Conservation (phyloP, 2,113 vertebrate species). For the Asarcornis scutulata region DNA sequence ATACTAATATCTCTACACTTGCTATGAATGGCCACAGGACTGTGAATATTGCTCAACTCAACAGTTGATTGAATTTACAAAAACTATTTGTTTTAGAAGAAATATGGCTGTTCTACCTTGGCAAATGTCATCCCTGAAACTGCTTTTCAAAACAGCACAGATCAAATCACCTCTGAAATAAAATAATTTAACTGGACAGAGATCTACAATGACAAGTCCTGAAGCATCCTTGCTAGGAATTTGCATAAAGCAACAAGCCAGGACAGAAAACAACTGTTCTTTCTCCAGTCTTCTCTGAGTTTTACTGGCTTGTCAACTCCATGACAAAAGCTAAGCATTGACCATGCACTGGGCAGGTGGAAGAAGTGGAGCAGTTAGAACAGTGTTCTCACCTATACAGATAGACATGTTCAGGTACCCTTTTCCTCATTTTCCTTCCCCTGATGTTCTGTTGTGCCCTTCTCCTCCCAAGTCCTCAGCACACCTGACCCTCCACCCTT, state of each 20-base stretch:
- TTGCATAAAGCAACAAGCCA: not conserved
- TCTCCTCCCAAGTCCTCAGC: not conserved
- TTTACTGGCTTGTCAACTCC: not conserved
- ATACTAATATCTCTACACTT: fast-evolving
- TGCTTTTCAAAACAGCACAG: not conserved
- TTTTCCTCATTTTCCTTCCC: not conserved
- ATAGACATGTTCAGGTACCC: not conserved
- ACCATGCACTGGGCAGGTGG: not conserved
- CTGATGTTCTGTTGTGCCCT: not conserved
- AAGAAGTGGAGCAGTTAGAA: not conserved
- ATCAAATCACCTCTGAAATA: not conserved
- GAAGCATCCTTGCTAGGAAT: not conserved
- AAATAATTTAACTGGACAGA: not conserved
- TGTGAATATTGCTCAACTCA: not conserved
- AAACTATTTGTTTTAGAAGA: not conserved
- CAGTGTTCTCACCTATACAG: not conserved
- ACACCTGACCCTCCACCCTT: not conserved
- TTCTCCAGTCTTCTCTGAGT: not conserved
- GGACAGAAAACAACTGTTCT: not conserved
- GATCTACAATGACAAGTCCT: not conserved
- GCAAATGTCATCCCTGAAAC: not conserved
- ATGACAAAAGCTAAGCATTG: not conserved
- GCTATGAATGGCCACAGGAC: not conserved
- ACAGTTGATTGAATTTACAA: not conserved
- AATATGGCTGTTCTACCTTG: not conserved